Conservation (phyloP, 1,140 invertebrate genomes). For the Hyles euphorbiae region DNA sequence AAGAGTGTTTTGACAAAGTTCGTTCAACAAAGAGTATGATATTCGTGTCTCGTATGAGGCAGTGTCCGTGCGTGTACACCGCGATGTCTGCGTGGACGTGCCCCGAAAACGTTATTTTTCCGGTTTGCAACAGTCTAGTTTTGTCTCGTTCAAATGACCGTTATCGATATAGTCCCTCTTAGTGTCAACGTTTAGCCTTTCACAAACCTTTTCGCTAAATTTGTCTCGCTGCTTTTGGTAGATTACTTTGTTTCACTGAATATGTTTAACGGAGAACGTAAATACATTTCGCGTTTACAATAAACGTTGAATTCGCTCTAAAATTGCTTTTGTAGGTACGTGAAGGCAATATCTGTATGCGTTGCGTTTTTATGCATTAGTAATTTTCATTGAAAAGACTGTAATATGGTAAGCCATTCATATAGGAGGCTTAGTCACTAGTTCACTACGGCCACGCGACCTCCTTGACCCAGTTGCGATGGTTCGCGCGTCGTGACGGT, state of each 20-base stretch:
- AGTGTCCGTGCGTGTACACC: conserved; percentile 29
- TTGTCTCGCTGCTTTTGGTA: conserved; percentile 1
- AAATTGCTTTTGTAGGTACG: too few species aligned
- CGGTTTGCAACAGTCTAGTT: conserved; percentile 49
- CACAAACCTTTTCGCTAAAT: conserved; percentile 6
- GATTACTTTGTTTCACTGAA: not conserved
- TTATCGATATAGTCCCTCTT: conserved; percentile 37
- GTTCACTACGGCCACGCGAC: conserved; percentile 40
- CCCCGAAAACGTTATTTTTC: conserved; percentile 65
- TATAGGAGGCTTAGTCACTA: conserved; percentile 36
- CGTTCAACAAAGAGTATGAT: conserved; percentile 8
- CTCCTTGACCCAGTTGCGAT: conserved; percentile 57
- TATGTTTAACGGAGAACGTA: too few species aligned
- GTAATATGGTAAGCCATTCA: conserved; percentile 10
- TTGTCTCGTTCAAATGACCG: conserved; percentile 40
- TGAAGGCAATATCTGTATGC: too few species aligned
- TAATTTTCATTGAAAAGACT: too few species aligned
- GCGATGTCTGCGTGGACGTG: conserved; percentile 38
- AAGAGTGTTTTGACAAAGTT: conserved; percentile 13
- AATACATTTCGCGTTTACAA: too few species aligned
- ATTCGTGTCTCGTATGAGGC: conserved; percentile 48
- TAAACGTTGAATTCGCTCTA: too few species aligned
- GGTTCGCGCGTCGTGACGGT: conserved; percentile 39
- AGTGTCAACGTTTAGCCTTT: conserved; percentile 8
- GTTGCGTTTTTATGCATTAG: too few species aligned